Evolutionary conservation across 2,797 vertebrate genomes (phyloP).

Genomic region (Amphiprion clarkii): DNA sequence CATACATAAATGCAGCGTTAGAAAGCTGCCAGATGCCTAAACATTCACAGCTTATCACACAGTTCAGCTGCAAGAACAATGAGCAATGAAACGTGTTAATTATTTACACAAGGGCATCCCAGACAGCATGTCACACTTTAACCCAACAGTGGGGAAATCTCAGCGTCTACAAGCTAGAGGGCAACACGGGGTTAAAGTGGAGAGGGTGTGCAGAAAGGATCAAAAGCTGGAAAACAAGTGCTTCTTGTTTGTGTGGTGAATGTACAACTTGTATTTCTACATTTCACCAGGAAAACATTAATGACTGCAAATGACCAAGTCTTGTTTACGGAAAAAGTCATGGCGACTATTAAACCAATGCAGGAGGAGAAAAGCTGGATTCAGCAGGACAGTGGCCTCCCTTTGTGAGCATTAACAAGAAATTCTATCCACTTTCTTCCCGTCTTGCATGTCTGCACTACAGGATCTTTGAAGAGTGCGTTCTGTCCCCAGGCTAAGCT

Average conservation of each 20-base stretch:
- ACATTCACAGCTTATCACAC: conserved; percentile 25
- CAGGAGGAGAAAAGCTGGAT: neutral
- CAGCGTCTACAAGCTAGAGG: too few species aligned
- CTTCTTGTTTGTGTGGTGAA: neutral
- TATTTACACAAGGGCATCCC: conserved; percentile 34
- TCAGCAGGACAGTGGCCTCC: conserved; percentile 3
- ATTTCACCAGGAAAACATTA: neutral
- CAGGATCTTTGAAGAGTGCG: conserved; percentile 18
- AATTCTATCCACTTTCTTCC: conserved; percentile 10
- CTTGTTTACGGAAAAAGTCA: neutral
- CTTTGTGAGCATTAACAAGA: conserved; percentile 22
- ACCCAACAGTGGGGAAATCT: neutral
- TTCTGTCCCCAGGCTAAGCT: conserved; percentile 25
- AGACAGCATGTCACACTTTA: conserved; percentile 23
- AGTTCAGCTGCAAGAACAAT: conserved; percentile 21
- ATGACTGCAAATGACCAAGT: neutral
- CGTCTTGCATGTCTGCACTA: neutral
- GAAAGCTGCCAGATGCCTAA: neutral
- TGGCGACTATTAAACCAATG: neutral
- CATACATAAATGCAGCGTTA: neutral
- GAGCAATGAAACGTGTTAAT: conserved; percentile 38
- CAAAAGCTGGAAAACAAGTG: neutral
- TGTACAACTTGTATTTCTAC: neutral
- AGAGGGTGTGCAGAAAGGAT: neutral
- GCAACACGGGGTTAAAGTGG: neutral